Base-by-base conservation (phyloP, 2,113 vertebrate species). In the Sebastes fasciatus region DNA sequence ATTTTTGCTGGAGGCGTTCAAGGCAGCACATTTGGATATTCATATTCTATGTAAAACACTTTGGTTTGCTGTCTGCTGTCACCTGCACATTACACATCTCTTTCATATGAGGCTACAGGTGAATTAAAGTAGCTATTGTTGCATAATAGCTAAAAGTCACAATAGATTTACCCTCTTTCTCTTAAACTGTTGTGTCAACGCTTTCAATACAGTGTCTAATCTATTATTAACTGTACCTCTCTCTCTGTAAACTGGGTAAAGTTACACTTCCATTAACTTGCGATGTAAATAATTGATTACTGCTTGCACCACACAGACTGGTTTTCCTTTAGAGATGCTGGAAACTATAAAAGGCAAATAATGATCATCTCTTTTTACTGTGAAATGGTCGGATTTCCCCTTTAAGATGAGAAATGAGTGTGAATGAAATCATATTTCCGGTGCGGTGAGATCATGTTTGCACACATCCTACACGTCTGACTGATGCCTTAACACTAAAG, bases 271-370 rank as follows among this genome's bases (percentile, higher is more conserved):
- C 62, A 68, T 75, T 60, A 21, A 58, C 63, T 40, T 63, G 51
- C 75, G 67, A 17, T 23, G 26, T 92, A 8, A 90, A 91, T 92
- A 77, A 91, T 93, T 90, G 19, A 92, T 19, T 3, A 21, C 16
- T 48, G 1, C 62, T 84, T 11, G 79, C 84, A 72, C 46, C 58
- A 83, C 58, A 75, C 40, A 54, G 54, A 10, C 62, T 13, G 21
- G n/a, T 58, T 70, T 45, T 46, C 19, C 12, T 54, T 5, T 34
- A 52, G 8, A 26, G 6, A 26, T 8, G 45, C 19, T 14, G 26
- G 58, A 76, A 7, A 21, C 23, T 46, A 21, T 4, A 55, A n/a
- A n/a, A 68, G 14, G 11, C 1, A 55, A 48, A 58, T 4, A 62
- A 11, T 2, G 11, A 45, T 9, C 7, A 71, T 19, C 1, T 46